These are phyloP conservation scores for Myoxocephalus aenaeus DNA, from an alignment of 2,797 vertebrate genomes.

Conservation along the genomic window DNA sequence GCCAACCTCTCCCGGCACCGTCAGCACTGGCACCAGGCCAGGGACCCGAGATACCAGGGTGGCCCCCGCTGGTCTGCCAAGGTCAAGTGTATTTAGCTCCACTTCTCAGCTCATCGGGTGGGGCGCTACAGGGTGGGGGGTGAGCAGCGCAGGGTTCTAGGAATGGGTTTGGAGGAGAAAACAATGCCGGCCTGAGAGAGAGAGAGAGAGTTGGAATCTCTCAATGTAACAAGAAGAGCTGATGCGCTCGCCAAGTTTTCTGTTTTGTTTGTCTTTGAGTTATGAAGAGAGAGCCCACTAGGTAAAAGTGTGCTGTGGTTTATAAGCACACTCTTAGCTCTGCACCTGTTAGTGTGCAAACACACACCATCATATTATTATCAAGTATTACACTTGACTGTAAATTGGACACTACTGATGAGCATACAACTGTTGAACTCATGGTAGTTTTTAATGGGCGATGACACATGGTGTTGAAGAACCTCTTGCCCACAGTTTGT, in stretches of 20 bases:
- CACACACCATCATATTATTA: too few relatives aligned
- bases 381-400: too few relatives aligned
- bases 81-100: conserved; percentile 77
- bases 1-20: conserved; percentile 67
- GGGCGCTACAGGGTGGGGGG: conserved; percentile 16
- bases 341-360: background rate
- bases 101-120: conserved; percentile 50
- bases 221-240: conserved; percentile 7
- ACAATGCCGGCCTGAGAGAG: conserved; percentile 14
- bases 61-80: conserved; percentile 65
- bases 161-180: conserved; percentile 23
- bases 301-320: background rate
- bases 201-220: conserved; percentile 9
- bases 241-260: background rate
- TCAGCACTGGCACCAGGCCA: conserved; percentile 65
- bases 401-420: too few relatives aligned
- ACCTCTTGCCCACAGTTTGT: too few relatives aligned
- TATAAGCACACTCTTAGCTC: background rate
- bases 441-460: too few relatives aligned
- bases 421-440: too few relatives aligned
- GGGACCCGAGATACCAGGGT: conserved; percentile 41
- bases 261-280: conserved; percentile 5
- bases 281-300: background rate
- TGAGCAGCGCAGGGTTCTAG: background rate
- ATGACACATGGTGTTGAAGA: too few relatives aligned